Conservation (phyloP, 2,797 vertebrate genomes). For the Podarcis lilfordi region DNA sequence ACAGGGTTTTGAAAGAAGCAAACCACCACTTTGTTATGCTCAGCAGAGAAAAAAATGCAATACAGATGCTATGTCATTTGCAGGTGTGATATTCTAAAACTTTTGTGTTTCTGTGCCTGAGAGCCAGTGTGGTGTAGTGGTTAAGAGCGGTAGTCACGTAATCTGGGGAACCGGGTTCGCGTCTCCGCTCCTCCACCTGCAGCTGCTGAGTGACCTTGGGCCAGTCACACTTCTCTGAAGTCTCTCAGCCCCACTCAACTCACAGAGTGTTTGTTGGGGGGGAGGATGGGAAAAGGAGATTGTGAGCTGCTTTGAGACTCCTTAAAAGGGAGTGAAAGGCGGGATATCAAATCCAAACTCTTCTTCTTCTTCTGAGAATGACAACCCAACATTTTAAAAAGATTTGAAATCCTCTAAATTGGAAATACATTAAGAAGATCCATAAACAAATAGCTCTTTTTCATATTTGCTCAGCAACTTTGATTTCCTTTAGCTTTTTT, state of each 20-base stretch:
- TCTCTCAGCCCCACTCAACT: too few relatives aligned
- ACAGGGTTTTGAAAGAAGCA: background rate
- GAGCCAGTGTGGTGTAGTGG: too few relatives aligned
- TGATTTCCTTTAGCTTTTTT: conserved; percentile 42
- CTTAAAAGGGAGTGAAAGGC: too few relatives aligned
- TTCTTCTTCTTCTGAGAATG: background rate
- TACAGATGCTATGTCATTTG: background rate
- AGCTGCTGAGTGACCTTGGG: too few relatives aligned
- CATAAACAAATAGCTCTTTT: conserved; percentile 52
- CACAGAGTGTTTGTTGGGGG: too few relatives aligned
- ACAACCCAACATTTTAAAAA: background rate
- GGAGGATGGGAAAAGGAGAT: too few relatives aligned
- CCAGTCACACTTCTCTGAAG: too few relatives aligned
- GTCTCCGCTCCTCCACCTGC: too few relatives aligned
- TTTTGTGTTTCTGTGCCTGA: background rate
- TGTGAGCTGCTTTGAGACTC: too few relatives aligned
- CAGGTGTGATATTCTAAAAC: conserved; percentile 15
- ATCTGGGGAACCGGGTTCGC: too few relatives aligned
- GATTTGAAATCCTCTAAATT: conserved; percentile 22
- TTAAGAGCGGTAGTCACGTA: too few relatives aligned
- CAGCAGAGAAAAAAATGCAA: background rate
- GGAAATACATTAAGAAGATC: conserved; percentile 42
- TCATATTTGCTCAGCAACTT: conserved; percentile 53
- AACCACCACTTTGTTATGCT: background rate
- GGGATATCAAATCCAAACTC: too few relatives aligned